Conservation (phyloP, 2,888 invertebrate genomes). For the Metacarcinus magister region DNA sequence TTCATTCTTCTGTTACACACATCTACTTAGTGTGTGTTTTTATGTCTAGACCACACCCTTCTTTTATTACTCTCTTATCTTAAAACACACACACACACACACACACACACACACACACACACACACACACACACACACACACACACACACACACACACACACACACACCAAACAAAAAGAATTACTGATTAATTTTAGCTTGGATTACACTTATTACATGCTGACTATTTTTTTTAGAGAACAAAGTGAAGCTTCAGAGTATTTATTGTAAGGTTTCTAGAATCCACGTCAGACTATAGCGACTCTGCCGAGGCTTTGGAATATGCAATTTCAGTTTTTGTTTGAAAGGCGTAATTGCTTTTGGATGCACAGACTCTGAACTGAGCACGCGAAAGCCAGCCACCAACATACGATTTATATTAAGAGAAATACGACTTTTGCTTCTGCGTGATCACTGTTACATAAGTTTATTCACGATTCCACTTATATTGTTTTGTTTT, state of each 20-base stretch:
- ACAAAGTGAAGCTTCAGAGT: not conserved
- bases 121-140: slow-evolving; percentile 38
- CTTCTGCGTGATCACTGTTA: not conserved
- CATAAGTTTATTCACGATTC: not conserved
- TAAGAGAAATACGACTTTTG: not conserved
- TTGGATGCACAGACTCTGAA: not conserved
- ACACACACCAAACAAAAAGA: not conserved
- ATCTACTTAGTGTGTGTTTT: not conserved
- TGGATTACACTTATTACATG: not conserved
- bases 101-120: not conserved
- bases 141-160: slow-evolving; percentile 45
- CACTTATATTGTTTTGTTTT: not conserved
- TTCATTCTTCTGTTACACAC: not conserved
- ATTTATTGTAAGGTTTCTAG: not conserved
- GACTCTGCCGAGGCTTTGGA: not conserved
- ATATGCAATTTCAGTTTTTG: slow-evolving; percentile 15
- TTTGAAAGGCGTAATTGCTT: slow-evolving; percentile 17
- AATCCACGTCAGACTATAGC: not conserved
- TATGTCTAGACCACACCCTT: not conserved
- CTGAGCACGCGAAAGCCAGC: not conserved
- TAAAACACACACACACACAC: not conserved
- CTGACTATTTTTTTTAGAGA: not conserved
- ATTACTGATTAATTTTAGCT: not conserved
- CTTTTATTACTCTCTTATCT: slow-evolving; percentile 8
- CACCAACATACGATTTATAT: not conserved